Evolutionary conservation across 2,113 vertebrate genomes (phyloP).

Genomic region (Xiphophorus couchianus): DNA sequence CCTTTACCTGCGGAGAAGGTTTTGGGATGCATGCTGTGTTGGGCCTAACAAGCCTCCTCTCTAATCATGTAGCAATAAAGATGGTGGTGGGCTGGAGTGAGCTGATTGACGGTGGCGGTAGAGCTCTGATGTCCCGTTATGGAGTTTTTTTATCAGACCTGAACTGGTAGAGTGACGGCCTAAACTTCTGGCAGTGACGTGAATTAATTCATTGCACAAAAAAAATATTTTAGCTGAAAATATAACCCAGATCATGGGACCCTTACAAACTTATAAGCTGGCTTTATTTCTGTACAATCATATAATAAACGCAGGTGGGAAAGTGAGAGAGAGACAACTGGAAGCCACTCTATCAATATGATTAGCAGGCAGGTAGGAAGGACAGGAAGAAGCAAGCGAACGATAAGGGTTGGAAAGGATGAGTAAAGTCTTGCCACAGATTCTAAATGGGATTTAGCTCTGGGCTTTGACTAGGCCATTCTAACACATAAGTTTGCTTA

Average conservation of each 20-base stretch:
- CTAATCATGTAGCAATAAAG: constrained; percentile 31
- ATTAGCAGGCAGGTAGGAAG: background rate
- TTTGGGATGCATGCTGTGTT: constrained; percentile 57
- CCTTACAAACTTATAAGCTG: background rate
- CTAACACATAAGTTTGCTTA: background rate
- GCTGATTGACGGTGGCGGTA: constrained; percentile 36
- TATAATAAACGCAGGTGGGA: background rate
- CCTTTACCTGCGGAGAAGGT: constrained; percentile 42
- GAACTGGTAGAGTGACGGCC: background rate
- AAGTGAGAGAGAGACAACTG: no score
- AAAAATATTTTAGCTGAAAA: background rate
- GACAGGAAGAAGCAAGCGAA: no score
- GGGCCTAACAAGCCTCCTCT: constrained; percentile 49
- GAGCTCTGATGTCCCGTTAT: background rate
- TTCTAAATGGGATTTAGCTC: background rate
- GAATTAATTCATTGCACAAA: background rate
- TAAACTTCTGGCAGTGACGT: background rate
- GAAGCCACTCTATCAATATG: background rate
- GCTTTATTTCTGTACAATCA: background rate
- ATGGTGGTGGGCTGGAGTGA: constrained; percentile 40
- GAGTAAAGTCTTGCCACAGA: background rate
- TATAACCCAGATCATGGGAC: background rate
- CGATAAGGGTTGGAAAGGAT: background rate
- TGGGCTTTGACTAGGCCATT: background rate
- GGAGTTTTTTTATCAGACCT: background rate